A percentile compares a stretch with the other conserved stretches of the same genome.
phyloP scores from a whole-genome alignment of 2,113 vertebrate species.

The Ploceus nigricollis region DNA sequence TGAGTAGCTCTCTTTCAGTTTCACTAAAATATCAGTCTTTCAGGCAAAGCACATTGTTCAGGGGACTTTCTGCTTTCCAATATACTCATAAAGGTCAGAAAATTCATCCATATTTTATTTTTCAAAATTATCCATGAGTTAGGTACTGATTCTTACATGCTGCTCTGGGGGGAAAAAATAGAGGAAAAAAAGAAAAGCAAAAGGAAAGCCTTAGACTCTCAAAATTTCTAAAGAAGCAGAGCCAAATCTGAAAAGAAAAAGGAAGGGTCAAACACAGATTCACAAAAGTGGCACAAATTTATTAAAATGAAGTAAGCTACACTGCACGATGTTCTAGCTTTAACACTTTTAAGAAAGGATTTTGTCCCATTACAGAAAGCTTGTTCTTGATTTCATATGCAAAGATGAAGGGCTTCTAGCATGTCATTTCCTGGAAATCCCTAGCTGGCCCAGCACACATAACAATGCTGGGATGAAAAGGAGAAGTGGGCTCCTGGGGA shows the following conservation, averaged over 20 bases:
- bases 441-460: neutral
- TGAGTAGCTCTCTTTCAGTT: neutral
- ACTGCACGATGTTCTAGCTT: neutral
- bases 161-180: rapidly evolving
- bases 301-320: neutral
- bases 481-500: neutral
- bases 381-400: neutral
- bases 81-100: neutral
- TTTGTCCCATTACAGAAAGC: neutral
- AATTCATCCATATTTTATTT: neutral
- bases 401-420: neutral
- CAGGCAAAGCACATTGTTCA: neutral
- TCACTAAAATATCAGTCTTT: neutral
- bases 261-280: neutral
- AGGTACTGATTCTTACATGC: neutral
- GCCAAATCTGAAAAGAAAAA: neutral
- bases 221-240: neutral
- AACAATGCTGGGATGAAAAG: neutral
- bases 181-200: rapidly evolving
- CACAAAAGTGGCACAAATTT: neutral
- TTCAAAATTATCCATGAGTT: neutral
- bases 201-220: neutral
- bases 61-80: neutral
- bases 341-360: neutral
- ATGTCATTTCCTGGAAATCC: neutral